Base-by-base conservation (phyloP, 2,888 invertebrate species). In the Chrysopilus asiliformis region DNA sequence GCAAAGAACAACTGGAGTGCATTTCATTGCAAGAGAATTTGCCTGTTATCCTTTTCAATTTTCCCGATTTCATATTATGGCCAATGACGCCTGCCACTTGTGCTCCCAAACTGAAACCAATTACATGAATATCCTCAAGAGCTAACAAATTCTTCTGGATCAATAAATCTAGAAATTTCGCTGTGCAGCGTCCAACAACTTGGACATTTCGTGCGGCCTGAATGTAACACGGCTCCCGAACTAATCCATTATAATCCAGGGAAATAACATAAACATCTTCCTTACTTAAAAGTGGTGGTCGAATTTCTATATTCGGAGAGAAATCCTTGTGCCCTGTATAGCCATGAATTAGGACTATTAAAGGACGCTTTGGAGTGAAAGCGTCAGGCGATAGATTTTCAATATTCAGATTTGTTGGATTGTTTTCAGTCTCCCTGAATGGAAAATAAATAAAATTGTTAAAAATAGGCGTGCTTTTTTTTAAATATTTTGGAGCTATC, bases 341-440 rank as follows among this genome's bases (percentile, higher is more conserved):
- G 0, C 77, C 77, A 42, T 77, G 77, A 29, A 76, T 65, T 2
- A 76, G 45, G 10, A 77, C 60, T 45, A 73, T 72, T 1, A 75
- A 50, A 1, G 70, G 68, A 1, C 64, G 66, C 14, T 59, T 52
- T 7, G 51, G 52, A 28, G 47, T 46, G 35, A 58, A 57, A 34
- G 52, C 47, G 32, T 46, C 45, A 0, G 48, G 42, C 32, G 53
- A 45, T 2, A 54, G 43, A 36, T 53, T 49, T 0, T 49, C 37
- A 5, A 62, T 58, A 35, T 61, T 49, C 24, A 76, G 38, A 47
- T 67, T 53, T 26, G 67, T 53, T 0, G 74, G 74, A 1, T 54
- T 45, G 5, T 68, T 45, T 37, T 60, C 49, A 12, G 50, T 54
- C 29, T 49, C 38, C 13, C 57, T 56, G 13, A 2, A 36, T 31